Evolutionary conservation across 1,140 invertebrate genomes (phyloP).

Genomic region (Heliconius himera): DNA sequence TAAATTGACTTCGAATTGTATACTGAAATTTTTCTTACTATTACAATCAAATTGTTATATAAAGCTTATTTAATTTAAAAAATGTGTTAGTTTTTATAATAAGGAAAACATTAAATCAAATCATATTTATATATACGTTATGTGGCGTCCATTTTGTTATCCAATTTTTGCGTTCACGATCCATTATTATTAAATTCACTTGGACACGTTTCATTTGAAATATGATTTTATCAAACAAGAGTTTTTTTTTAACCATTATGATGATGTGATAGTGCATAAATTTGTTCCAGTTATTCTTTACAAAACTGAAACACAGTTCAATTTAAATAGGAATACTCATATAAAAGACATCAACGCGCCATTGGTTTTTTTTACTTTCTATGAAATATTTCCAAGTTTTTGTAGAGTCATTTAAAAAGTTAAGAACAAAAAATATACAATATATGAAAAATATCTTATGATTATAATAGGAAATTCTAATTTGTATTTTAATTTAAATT

Average conservation of each 20-base stretch:
- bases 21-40: too few relatives aligned
- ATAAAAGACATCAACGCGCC: constrained; percentile 9
- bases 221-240: neutral
- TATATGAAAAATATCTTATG: neutral
- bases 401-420: neutral
- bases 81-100: too few relatives aligned
- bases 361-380: neutral
- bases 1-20: too few relatives aligned
- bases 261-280: neutral
- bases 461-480: neutral
- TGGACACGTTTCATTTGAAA: neutral
- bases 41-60: too few relatives aligned
- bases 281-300: neutral
- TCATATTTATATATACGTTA: too few relatives aligned
- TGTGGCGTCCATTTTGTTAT: too few relatives aligned
- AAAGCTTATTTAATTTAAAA: too few relatives aligned
- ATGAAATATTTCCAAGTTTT: neutral
- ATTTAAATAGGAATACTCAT: neutral
- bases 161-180: too few relatives aligned
- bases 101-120: too few relatives aligned
- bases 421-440: neutral
- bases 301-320: neutral
- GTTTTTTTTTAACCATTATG: neutral
- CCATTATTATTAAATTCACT: neutral
- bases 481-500: neutral